Percentiles rank a stretch among this genome's conserved stretches.
Evolutionary conservation across 2,113 vertebrate species (phyloP).

Genomic region (Danio rerio): DNA sequence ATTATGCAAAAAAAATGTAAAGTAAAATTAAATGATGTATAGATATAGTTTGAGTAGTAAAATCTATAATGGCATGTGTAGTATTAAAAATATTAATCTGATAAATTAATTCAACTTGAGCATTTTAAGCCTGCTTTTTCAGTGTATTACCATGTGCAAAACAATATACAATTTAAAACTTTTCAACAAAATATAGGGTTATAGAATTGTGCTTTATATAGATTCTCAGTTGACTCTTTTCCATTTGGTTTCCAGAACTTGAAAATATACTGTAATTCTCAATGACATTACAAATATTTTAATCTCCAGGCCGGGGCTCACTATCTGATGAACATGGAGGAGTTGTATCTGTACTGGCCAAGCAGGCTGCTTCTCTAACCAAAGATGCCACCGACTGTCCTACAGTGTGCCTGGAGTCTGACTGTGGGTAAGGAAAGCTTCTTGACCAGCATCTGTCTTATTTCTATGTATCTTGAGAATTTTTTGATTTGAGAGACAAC

Average conservation of each 20-base stretch:
- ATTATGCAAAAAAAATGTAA: too few relatives aligned
- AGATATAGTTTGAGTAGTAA: too few relatives aligned
- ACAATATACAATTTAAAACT: background rate
- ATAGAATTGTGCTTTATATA: background rate
- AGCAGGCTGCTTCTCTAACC: slow-evolving; percentile 89
- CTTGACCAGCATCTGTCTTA: background rate
- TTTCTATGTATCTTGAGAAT: too few relatives aligned
- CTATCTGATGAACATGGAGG: slow-evolving; percentile 94
- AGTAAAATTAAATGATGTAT: too few relatives aligned
- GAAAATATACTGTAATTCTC: too few relatives aligned
- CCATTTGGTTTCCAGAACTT: background rate
- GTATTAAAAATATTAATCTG: too few relatives aligned
- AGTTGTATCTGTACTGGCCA: slow-evolving; percentile 89
- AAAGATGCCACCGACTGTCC: slow-evolving; percentile 89
- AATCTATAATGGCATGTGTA: too few relatives aligned
- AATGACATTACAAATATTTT: background rate
- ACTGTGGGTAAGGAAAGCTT: slow-evolving; percentile 83
- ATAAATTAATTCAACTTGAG: too few relatives aligned
- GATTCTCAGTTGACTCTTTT: background rate
- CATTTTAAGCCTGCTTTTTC: too few relatives aligned
- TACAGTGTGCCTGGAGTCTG: slow-evolving; percentile 93
- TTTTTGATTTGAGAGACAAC: background rate
- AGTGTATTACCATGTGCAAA: too few relatives aligned
- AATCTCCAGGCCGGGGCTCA: slow-evolving; percentile 86
- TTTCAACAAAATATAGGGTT: background rate